Conservation (phyloP, 2,797 vertebrate genomes). For the Coendou prehensilis region DNA sequence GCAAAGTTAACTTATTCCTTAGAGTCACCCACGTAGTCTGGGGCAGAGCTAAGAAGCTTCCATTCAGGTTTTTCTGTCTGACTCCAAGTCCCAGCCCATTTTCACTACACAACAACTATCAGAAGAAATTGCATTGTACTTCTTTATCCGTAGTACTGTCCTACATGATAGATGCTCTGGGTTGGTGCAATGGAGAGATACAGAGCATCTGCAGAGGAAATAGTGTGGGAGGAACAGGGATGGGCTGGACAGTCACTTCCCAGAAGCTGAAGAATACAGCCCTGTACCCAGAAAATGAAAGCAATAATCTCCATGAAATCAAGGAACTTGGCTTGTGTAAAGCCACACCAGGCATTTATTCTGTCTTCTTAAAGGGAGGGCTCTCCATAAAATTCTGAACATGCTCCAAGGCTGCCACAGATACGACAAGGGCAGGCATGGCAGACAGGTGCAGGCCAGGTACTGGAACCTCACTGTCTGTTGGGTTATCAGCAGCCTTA, state of each 20-base stretch:
- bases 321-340: not conserved
- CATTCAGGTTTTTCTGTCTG: not conserved
- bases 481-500: not conserved
- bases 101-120: not conserved
- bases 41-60: not conserved
- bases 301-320: not conserved
- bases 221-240: not conserved
- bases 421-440: not conserved
- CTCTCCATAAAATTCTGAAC: conserved; percentile 12
- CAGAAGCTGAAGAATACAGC: not conserved
- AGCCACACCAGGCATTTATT: not conserved
- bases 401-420: not conserved
- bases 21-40: not conserved
- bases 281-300: not conserved
- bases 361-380: not conserved
- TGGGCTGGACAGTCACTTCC: not conserved
- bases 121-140: not conserved
- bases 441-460: not conserved
- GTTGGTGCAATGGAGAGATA: not conserved
- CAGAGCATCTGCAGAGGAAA: not conserved
- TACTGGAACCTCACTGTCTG: not conserved
- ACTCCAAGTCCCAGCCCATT: not conserved
- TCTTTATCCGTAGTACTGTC: not conserved
- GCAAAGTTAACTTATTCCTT: not conserved
- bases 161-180: not conserved